Evolutionary conservation across 2,113 vertebrate genomes (phyloP).

Genomic region (Tympanuchus pallidicinctus): DNA sequence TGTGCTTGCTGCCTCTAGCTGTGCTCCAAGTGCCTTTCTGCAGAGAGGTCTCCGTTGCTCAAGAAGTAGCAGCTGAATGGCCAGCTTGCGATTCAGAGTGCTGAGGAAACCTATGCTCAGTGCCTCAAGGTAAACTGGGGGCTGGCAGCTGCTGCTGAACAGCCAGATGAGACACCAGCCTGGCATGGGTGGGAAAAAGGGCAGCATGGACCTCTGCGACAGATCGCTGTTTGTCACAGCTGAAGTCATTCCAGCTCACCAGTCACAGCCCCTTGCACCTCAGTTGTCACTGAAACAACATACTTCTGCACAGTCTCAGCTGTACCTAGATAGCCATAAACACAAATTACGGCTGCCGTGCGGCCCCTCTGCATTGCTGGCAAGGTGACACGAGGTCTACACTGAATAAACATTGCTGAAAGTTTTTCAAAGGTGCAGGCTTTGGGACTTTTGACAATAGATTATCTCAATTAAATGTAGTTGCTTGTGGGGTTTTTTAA

Average conservation of each 20-base stretch:
- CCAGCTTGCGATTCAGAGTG: not conserved
- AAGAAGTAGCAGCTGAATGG: rapidly evolving
- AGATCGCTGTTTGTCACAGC: not conserved
- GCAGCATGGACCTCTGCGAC: not conserved
- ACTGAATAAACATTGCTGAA: not conserved
- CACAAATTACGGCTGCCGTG: not conserved
- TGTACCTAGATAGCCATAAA: not conserved
- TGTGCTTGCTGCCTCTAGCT: not conserved
- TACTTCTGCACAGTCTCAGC: not conserved
- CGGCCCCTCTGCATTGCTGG: not conserved
- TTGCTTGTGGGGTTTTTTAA: no score
- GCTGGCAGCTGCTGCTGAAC: not conserved
- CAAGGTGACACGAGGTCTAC: not conserved
- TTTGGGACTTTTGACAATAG: not conserved
- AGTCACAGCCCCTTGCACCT: not conserved
- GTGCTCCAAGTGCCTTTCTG: not conserved
- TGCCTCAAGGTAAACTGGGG: not conserved
- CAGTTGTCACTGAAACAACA: not conserved
- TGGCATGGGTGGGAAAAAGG: not conserved
- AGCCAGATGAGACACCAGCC: not conserved
- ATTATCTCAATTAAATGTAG: not conserved
- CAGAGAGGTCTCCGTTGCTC: not conserved
- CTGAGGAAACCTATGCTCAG: not conserved
- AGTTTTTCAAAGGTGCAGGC: not conserved
- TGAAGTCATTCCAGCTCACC: not conserved